Evolutionary conservation across 2,113 vertebrate genomes (phyloP).

Genomic region (Nesospiza acunhae): DNA sequence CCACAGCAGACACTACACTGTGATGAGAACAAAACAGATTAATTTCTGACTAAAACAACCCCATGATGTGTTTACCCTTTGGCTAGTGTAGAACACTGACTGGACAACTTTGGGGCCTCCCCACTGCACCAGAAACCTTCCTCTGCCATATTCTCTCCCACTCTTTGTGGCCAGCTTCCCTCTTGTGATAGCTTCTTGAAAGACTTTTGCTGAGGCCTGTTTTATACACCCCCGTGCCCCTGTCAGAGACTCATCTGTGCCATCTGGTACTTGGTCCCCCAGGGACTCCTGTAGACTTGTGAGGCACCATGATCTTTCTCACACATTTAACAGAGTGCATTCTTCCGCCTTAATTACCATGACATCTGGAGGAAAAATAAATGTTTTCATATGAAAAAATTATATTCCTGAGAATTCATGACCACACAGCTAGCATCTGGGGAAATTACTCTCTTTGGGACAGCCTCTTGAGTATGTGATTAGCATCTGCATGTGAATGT

Average conservation of each 20-base stretch:
- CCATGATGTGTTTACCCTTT: rapidly evolving
- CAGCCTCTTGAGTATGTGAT: not conserved
- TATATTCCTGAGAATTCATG: slow-evolving; percentile 12
- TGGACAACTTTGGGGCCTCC: not conserved
- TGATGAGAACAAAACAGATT: not conserved
- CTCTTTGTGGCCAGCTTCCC: not conserved
- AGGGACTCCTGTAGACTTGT: not conserved
- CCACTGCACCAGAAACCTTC: not conserved
- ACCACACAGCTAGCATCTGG: not conserved
- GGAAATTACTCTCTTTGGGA: not conserved
- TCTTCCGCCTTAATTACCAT: not conserved
- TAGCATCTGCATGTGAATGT: not conserved
- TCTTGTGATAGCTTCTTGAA: not conserved
- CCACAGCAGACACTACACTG: rapidly evolving
- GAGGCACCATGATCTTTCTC: slow-evolving; percentile 3
- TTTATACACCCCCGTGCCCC: not conserved
- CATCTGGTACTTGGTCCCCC: not conserved
- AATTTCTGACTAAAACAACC: not conserved
- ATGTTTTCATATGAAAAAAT: slow-evolving; percentile 13
- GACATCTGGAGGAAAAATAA: slow-evolving; percentile 25
- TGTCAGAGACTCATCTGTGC: not conserved
- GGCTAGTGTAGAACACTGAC: not conserved
- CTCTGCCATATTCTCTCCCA: not conserved
- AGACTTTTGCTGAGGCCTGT: not conserved
- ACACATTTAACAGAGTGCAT: not conserved